Evolutionary conservation across 2,113 vertebrate species (phyloP), one percentile per base, ranked within the genome.

Genomic region (Eulemur rufifrons): DNA sequence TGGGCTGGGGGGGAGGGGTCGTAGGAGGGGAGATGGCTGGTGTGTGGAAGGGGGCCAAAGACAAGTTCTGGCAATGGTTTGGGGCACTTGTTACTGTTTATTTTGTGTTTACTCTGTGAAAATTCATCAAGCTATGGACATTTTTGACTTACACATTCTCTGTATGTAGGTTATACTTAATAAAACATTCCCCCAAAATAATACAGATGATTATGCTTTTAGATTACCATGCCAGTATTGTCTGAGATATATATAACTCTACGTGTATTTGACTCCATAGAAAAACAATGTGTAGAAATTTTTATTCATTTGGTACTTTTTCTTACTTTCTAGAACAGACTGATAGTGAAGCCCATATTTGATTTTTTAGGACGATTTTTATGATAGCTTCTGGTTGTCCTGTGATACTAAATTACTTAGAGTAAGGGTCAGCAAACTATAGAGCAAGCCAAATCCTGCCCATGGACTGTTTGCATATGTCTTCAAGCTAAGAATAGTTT

Each of bases 331-430:
- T 91, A 85, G 86, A 85, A 76, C 45, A 91, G 82, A 91, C 29
- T 52, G 63, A 77, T 15, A 69, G 25, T 71, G 23, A 92, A 78
- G 29, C 11, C 8, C 8, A 1, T 76, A 23, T 84, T 92, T 86
- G 42, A 63, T 69, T 89, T 96, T 63, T 25, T 34, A 68, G 34
- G n/a, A 86, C n/a, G 90, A 20, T 87, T 95, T 91, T 91, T 78
- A 71, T 66, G 32, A 34, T 77, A 77, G 86, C 21, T 13, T 64
- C 47, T 77, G 54, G n/a, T 91, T 68, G 82, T 61, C 45, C 56
- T 86, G 76, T 69, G 63, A 32, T 56, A 27, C 13, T 63, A 66
- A 85, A 86, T 18, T 47, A 71, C 6, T 54, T 56, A 47, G n/a
- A 74, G 17, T 47, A 82, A 54, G 52, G 56, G 37, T 45, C 2